phyloP scores from a whole-genome alignment of 2,888 invertebrate genomes.

The Sepioteuthis lessoniana region DNA sequence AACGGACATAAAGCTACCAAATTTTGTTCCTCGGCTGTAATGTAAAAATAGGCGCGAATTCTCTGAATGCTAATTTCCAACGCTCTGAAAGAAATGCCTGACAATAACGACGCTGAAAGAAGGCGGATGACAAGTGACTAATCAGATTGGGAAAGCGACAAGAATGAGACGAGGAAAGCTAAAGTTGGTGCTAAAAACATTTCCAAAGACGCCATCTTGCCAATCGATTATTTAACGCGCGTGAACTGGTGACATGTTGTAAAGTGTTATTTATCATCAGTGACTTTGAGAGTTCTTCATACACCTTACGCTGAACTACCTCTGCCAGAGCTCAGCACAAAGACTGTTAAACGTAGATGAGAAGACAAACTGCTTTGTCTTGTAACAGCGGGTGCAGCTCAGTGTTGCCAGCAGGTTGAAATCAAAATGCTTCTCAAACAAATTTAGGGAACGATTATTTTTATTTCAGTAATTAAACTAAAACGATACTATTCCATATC shows the following conservation, averaged over 20 bases:
- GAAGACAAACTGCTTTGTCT: background rate
- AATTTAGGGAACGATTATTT: background rate
- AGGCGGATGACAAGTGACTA: background rate
- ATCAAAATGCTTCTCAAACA: background rate
- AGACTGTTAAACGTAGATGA: background rate
- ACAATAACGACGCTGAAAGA: background rate
- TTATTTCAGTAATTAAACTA: too few species aligned
- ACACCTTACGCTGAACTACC: background rate
- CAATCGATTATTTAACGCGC: constrained; percentile 33
- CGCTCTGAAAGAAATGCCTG: background rate
- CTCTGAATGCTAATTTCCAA: background rate
- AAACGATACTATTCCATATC: too few species aligned
- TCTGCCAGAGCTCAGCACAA: background rate
- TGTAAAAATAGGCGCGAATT: background rate
- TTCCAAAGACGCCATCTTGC: constrained; percentile 33
- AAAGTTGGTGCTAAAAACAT: background rate
- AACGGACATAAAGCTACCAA: background rate
- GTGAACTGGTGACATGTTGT: constrained; percentile 33
- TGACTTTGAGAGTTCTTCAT: background rate
- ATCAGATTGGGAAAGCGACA: background rate
- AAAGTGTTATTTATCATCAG: background rate
- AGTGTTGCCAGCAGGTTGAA: background rate
- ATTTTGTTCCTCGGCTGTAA: background rate
- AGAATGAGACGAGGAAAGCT: background rate
- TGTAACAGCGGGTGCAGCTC: background rate